phyloP scores from a whole-genome alignment of 1,140 invertebrate species.

The Nasonia longicornis region DNA sequence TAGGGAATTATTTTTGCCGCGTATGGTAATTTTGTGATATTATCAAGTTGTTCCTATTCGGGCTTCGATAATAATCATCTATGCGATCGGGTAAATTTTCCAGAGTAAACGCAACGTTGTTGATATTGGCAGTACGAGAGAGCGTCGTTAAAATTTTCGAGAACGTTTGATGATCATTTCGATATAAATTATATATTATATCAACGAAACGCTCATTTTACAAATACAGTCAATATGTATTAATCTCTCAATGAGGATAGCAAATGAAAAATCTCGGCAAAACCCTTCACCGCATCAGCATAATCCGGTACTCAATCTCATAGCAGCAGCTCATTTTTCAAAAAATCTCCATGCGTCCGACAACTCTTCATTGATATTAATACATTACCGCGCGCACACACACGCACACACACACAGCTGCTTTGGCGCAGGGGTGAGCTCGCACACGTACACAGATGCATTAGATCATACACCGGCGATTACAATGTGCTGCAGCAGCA shows the following conservation, averaged over 20 bases:
- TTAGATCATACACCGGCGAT: neutral
- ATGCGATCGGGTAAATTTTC: neutral
- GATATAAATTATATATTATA: too few species aligned
- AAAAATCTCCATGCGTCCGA: neutral
- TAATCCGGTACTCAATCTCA: too few species aligned
- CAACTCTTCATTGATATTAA: neutral
- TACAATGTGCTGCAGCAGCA: neutral
- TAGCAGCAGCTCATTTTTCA: too few species aligned
- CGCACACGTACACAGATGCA: neutral
- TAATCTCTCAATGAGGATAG: too few species aligned
- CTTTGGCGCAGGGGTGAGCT: neutral
- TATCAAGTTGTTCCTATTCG: neutral
- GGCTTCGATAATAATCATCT: neutral
- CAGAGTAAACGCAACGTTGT: too few species aligned
- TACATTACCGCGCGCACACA: neutral
- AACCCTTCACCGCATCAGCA: too few species aligned
- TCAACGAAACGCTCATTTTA: too few species aligned
- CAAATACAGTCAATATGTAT: too few species aligned
- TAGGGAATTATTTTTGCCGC: neutral
- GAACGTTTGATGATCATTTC: too few species aligned
- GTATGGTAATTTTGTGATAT: neutral
- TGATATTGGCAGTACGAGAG: too few species aligned
- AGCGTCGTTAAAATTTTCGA: too few species aligned
- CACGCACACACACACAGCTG: neutral
- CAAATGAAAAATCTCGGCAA: too few species aligned